Conservation (phyloP, 2,888 invertebrate genomes). For the Prosopocoilus inquinatus region DNA sequence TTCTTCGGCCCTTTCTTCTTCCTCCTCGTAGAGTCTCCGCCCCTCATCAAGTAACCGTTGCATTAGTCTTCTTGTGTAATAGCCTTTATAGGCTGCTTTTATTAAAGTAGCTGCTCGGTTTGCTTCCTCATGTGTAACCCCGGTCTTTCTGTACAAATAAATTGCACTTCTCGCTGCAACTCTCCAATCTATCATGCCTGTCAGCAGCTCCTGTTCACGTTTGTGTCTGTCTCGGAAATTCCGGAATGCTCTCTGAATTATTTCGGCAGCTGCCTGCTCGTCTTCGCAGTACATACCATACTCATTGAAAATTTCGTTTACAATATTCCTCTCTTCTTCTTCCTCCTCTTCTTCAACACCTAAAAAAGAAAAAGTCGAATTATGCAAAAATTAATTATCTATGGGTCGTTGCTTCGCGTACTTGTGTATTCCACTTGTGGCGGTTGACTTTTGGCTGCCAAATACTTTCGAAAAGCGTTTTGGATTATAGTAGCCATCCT, state of each 20-base stretch:
- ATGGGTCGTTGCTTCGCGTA: not conserved
- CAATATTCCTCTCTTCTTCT: slow-evolving; percentile 22
- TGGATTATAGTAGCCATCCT: slow-evolving; percentile 41
- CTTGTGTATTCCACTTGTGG: not conserved
- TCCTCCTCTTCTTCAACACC: slow-evolving; percentile 29
- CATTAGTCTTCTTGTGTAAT: slow-evolving; percentile 44
- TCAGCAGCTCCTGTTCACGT: slow-evolving; percentile 37
- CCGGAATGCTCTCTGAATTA: slow-evolving; percentile 41
- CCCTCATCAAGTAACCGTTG: slow-evolving; percentile 30
- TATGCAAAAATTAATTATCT: not conserved
- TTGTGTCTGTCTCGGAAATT: slow-evolving; percentile 35
- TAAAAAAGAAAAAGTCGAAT: not conserved
- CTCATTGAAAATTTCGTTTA: slow-evolving; percentile 15
- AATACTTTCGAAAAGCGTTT: slow-evolving; percentile 34
- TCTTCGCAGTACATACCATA: slow-evolving; percentile 19
- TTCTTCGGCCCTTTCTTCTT: slow-evolving; percentile 3
- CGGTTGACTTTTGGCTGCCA: slow-evolving; percentile 22
- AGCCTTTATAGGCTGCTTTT: slow-evolving; percentile 49
- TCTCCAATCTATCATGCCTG: slow-evolving; percentile 48
- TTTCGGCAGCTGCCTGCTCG: slow-evolving; percentile 27
- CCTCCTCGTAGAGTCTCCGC: slow-evolving; percentile 11
- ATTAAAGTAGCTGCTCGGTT: slow-evolving; percentile 47
- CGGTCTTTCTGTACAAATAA: slow-evolving; percentile 42
- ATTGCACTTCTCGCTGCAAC: slow-evolving; percentile 47
- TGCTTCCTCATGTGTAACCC: slow-evolving; percentile 45